phyloP scores from a whole-genome alignment of 35 echinoderm and acorn worm genomes.

The Apostichopus japonicus region DNA sequence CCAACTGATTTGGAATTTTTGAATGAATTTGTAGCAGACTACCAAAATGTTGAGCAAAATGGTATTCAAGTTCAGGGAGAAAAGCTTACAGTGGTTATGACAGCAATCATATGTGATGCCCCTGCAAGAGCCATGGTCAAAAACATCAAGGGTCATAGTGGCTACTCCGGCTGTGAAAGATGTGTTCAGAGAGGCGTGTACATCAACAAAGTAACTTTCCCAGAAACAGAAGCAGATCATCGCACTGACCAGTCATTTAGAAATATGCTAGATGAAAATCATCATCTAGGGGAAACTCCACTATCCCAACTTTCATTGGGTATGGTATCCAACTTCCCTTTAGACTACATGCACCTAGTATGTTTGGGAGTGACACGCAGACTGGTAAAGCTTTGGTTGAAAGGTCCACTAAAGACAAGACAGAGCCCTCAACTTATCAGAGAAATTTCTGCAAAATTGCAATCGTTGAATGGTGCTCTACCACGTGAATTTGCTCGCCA shows the following conservation, averaged over 20 bases:
- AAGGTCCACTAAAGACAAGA: slow-evolving; percentile 51
- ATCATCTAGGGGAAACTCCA: no score
- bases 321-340: background rate
- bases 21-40: slow-evolving; percentile 9
- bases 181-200: slow-evolving; percentile 21
- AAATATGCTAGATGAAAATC: background rate
- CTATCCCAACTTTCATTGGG: background rate
- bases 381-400: slow-evolving; percentile 47
- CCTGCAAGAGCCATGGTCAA: slow-evolving; percentile 40
- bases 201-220: slow-evolving; percentile 1
- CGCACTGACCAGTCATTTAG: background rate
- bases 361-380: no score
- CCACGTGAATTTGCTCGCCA: background rate
- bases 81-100: background rate
- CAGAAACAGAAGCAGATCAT: background rate
- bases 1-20: slow-evolving; percentile 8
- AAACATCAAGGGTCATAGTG: slow-evolving; percentile 25
- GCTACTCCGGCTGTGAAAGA: slow-evolving; percentile 38
- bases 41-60: background rate
- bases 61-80: background rate
- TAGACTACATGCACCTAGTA: no score
- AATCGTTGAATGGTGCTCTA: no score
- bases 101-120: slow-evolving; percentile 30
- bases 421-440: background rate
- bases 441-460: no score